Conservation (phyloP, 2,113 vertebrate genomes). For the Tragelaphus buxtoni region DNA sequence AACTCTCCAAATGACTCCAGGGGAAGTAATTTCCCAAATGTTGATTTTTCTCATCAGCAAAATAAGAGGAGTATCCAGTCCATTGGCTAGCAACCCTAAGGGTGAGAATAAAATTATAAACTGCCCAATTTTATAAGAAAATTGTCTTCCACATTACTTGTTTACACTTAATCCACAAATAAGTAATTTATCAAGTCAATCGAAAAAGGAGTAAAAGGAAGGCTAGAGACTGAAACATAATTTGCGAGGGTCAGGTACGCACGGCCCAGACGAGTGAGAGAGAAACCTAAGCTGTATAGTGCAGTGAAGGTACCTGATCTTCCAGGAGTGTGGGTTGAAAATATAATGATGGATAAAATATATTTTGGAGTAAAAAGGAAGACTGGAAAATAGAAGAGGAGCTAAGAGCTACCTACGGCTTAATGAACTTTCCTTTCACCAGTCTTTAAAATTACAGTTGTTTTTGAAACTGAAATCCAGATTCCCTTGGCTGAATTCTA, state of each 20-base stretch:
- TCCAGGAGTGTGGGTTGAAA: background rate
- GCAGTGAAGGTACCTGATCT: background rate
- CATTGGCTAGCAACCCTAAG: background rate
- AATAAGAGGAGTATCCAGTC: background rate
- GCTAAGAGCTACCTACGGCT: background rate
- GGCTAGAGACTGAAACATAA: background rate
- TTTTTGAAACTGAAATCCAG: slow-evolving; percentile 23
- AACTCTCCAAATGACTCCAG: background rate
- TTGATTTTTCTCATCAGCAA: slow-evolving; percentile 11
- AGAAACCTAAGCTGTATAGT: background rate
- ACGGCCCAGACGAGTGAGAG: background rate
- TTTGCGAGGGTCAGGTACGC: background rate
- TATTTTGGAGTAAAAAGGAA: background rate
- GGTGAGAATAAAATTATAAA: slow-evolving; percentile 5
- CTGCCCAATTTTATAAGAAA: slow-evolving; percentile 1
- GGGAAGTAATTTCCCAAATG: background rate
- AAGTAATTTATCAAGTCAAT: background rate
- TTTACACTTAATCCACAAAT: background rate
- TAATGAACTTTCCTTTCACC: background rate
- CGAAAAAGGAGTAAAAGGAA: background rate
- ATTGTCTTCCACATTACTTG: background rate
- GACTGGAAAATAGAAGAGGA: background rate
- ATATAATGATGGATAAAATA: background rate
- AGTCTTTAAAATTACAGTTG: slow-evolving; percentile 12
- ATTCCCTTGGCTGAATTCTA: background rate